These are phyloP conservation scores for Sinopyrophorus schimmeli DNA, from an alignment of 2,888 invertebrate genomes.

Conservation along the genomic window DNA sequence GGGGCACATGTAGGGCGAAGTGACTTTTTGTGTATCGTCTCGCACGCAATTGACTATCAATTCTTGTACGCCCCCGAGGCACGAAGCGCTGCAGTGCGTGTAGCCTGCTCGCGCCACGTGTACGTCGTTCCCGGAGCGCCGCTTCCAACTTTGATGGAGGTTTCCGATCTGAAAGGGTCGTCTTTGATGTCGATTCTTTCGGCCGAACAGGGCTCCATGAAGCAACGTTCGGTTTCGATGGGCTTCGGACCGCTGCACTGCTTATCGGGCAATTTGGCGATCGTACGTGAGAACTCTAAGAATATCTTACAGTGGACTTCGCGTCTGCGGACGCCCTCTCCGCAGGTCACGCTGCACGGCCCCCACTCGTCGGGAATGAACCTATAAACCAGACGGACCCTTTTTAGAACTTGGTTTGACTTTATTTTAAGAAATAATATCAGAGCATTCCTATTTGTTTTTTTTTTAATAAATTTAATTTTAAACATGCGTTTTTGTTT, in stretches of 20 bases:
- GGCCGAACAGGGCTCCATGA: constrained; percentile 73
- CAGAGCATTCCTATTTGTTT: no score
- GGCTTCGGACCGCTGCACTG: constrained; percentile 89
- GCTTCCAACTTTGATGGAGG: constrained; percentile 46
- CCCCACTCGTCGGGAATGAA: constrained; percentile 94
- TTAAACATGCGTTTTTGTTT: no score
- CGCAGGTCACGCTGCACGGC: constrained; percentile 77
- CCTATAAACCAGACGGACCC: constrained; percentile 58
- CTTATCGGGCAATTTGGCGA: constrained; percentile 83
- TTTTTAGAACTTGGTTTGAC: not conserved
- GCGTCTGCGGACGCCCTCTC: constrained; percentile 83
- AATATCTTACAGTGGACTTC: constrained; percentile 94
- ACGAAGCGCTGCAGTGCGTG: constrained; percentile 92
- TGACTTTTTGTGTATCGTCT: constrained; percentile 83
- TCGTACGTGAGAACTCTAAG: constrained; percentile 86
- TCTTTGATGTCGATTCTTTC: constrained; percentile 60
- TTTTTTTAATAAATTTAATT: no score
- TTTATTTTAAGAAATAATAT: no score
- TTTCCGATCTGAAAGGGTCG: constrained; percentile 43
- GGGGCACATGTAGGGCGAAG: constrained; percentile 85
- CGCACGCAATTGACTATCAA: constrained; percentile 86
- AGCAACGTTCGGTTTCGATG: constrained; percentile 77
- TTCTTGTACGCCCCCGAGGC: constrained; percentile 87
- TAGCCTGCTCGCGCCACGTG: constrained; percentile 90
- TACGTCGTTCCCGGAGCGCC: constrained; percentile 79